phyloP scores from a whole-genome alignment of 2,113 vertebrate species.

The Phodopus roborovskii region DNA sequence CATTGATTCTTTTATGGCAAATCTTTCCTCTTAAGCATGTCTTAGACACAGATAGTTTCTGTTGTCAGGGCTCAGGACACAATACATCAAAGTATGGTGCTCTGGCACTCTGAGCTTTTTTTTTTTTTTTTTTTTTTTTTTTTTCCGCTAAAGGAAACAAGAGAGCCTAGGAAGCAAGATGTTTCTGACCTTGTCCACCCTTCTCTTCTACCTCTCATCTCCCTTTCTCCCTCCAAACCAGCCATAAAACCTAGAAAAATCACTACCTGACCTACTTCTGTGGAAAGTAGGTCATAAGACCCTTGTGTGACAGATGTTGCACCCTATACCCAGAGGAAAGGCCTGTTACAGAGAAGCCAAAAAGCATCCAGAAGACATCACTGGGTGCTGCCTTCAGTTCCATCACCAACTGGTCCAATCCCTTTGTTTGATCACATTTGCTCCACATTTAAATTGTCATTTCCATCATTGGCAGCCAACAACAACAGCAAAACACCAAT shows the following conservation, averaged over 20 bases:
- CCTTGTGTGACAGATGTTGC: neutral
- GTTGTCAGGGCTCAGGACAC: neutral
- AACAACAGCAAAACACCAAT: neutral
- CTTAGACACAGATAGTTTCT: neutral
- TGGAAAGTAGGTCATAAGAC: slow-evolving; percentile 46
- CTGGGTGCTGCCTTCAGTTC: neutral
- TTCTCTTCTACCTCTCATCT: neutral
- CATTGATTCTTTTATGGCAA: slow-evolving; percentile 12
- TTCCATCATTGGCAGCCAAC: neutral
- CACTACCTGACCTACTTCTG: slow-evolving; percentile 21
- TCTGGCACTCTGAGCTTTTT: neutral
- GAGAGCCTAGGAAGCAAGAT: neutral
- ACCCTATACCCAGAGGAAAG: neutral
- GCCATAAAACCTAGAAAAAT: neutral
- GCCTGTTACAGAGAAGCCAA: neutral
- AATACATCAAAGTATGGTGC: neutral
- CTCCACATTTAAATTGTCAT: neutral
- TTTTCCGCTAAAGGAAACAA: neutral
- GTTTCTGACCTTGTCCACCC: neutral
- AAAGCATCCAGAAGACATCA: neutral
- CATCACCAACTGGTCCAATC: neutral
- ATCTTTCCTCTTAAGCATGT: neutral
- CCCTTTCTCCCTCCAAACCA: neutral
- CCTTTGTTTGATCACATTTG: neutral
- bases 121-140: neutral